phyloP scores from a whole-genome alignment of 2,113 vertebrate species.

The Mus pahari region DNA sequence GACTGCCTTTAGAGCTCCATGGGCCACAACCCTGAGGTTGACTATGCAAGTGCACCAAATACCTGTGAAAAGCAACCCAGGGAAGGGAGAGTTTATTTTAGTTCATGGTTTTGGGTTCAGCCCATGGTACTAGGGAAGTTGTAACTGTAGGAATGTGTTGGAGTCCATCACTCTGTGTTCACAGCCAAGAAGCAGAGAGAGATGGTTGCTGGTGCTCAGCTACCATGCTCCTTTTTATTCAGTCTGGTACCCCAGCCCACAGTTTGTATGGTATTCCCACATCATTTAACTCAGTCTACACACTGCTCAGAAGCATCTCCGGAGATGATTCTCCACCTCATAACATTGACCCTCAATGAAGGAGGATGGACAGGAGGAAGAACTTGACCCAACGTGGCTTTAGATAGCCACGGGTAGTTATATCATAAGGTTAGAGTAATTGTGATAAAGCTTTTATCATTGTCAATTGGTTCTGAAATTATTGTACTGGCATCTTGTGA shows the following conservation, averaged over 20 bases:
- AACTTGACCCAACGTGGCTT: too few relatives aligned
- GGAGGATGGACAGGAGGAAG: too few relatives aligned
- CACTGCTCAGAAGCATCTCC: too few relatives aligned
- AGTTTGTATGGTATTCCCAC: not conserved
- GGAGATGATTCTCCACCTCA: not conserved
- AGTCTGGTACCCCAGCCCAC: not conserved
- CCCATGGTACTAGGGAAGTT: not conserved
- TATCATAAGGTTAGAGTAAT: too few relatives aligned
- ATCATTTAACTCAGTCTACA: not conserved
- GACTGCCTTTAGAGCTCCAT: not conserved
- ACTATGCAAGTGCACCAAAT: not conserved
- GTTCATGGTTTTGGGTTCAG: not conserved
- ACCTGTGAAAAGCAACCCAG: not conserved
- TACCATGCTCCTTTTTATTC: not conserved
- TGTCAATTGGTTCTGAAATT: too few relatives aligned
- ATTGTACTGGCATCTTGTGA: too few relatives aligned
- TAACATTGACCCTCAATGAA: fast-evolving
- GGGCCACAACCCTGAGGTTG: not conserved
- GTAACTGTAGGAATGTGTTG: not conserved
- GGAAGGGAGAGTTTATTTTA: not conserved
- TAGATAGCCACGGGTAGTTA: too few relatives aligned
- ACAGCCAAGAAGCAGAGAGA: not conserved
- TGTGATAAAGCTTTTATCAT: too few relatives aligned
- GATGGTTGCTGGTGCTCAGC: not conserved
- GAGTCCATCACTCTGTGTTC: not conserved